Base-by-base conservation (phyloP, 2,113 vertebrate genomes). In the Takifugu bimaculatus region DNA sequence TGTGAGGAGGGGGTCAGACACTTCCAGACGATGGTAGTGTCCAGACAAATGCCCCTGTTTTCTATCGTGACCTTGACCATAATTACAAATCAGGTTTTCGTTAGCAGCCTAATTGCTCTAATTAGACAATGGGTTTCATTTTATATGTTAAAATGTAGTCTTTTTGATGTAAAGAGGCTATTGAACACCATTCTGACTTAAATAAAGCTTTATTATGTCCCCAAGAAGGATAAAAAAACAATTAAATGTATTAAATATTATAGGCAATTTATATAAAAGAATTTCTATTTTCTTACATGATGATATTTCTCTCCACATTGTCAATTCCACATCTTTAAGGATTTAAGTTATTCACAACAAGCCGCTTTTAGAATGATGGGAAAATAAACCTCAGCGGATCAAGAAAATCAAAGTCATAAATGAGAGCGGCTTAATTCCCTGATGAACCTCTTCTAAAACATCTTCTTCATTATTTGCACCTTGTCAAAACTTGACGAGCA, bases 201-300 rank as follows among this genome's bases (percentile, higher is more conserved):
- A 76, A 67, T 63, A 61, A 54, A 26, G 32, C 58, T 63, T 78
- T 74, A 78, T 81, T 71, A 74, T 52, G 50, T 47, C 44, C 61
- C 42, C 26, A 27, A 66, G 65, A 63, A 69, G 49, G 45, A 2
- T 64, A 28, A 10, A 55, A 42, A 10, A 10, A 39, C 35, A 9
- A 20, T 20, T 20, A 39, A 39, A 20, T 1, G 2, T 10, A 39
- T 39, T 11, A 39, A 1, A 39, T 39, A 20, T 39, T 39, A 39
- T 39, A 39, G 7, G 4, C 35, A 39, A 11, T 39, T 39, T 39
- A 39, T 1, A 39, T 39, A 20, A 20, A 20, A 20, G 20, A 20
- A 20, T 20, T 20, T 20, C 20, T 20, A 20, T 39, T 39, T 39
- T 39, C 35, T 10, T 39, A 39, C 7, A 39, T 39, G 9, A 6